Percentiles rank a stretch among this genome's conserved stretches.
Evolutionary conservation across 1,140 invertebrate species (phyloP).

Genomic region (Lanistes nyassanus): DNA sequence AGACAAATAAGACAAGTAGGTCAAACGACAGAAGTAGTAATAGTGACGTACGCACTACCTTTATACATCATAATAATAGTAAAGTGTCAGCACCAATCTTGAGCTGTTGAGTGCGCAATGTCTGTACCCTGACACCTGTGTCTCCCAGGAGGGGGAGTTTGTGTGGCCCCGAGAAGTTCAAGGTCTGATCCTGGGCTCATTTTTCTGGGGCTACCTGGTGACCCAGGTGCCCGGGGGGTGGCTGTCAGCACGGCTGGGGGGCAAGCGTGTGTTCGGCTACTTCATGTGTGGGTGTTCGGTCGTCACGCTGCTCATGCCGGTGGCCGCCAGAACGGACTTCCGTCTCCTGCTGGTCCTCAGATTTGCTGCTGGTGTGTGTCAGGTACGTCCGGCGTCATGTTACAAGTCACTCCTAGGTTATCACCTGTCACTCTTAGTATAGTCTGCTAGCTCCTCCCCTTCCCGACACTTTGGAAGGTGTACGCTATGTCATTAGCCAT

Average conservation of each 20-base stretch:
- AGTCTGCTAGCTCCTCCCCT: no score
- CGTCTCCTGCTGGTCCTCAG: slow-evolving; percentile 55
- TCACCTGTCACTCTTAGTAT: no score
- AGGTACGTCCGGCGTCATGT: slow-evolving; percentile 57
- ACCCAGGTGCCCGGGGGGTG: slow-evolving; percentile 60
- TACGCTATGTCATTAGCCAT: no score
- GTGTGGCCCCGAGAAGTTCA: slow-evolving; percentile 61
- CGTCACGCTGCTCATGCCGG: slow-evolving; percentile 59
- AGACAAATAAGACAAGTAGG: no score
- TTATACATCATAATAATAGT: no score
- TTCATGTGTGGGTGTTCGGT: slow-evolving; percentile 49
- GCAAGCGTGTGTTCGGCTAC: slow-evolving; percentile 58
- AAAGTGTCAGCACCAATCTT: no score
- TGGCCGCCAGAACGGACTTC: slow-evolving; percentile 51
- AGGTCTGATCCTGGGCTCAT: slow-evolving; percentile 59
- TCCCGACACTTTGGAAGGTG: no score
- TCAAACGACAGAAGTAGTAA: no score
- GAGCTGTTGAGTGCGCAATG: no score
- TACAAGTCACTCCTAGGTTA: no score
- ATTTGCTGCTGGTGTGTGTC: slow-evolving; percentile 55
- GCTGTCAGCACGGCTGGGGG: slow-evolving; percentile 57
- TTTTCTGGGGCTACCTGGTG: slow-evolving; percentile 65
- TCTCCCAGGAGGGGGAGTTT: slow-evolving; percentile 56
- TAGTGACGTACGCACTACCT: no score
- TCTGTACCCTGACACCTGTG: neutral